Percentiles rank a stretch among this genome's conserved stretches.
Evolutionary conservation across 2,113 vertebrate genomes (phyloP).

Genomic region (Accipiter virgatus): DNA sequence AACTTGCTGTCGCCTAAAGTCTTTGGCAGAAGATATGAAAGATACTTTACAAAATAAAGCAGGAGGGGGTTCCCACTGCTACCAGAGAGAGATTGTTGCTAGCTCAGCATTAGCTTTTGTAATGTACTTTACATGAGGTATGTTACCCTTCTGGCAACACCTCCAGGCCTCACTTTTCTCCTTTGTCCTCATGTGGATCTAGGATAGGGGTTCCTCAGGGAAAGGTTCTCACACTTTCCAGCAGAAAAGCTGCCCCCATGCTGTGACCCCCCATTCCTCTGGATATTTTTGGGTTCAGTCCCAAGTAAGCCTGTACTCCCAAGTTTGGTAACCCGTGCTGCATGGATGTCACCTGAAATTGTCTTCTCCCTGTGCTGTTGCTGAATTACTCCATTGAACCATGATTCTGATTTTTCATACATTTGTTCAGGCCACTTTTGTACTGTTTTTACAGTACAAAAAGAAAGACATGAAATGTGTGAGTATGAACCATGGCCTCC

Average conservation of each 20-base stretch:
- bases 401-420: not conserved
- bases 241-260: not conserved
- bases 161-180: constrained; percentile 26
- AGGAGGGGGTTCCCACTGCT: constrained; percentile 57
- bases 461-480: not conserved
- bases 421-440: not conserved
- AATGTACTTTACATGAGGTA: constrained; percentile 25
- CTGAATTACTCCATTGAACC: not conserved
- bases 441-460: not conserved
- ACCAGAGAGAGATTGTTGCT: constrained; percentile 36
- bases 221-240: constrained; percentile 2
- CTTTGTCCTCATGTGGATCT: constrained; percentile 25
- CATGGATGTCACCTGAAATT: not conserved
- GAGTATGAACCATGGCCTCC: not conserved
- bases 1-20: constrained; percentile 46
- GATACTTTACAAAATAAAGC: constrained; percentile 53
- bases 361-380: not conserved
- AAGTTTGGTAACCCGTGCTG: not conserved
- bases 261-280: not conserved
- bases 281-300: not conserved
- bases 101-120: constrained; percentile 56
- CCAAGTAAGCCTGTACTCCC: not conserved
- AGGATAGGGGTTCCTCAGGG: not conserved
- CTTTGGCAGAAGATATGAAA: constrained; percentile 67
- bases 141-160: constrained; percentile 35